Evolutionary conservation across 2,113 vertebrate species (phyloP), one percentile per base, ranked within the genome.

Genomic region (Triplophysa dalaica): DNA sequence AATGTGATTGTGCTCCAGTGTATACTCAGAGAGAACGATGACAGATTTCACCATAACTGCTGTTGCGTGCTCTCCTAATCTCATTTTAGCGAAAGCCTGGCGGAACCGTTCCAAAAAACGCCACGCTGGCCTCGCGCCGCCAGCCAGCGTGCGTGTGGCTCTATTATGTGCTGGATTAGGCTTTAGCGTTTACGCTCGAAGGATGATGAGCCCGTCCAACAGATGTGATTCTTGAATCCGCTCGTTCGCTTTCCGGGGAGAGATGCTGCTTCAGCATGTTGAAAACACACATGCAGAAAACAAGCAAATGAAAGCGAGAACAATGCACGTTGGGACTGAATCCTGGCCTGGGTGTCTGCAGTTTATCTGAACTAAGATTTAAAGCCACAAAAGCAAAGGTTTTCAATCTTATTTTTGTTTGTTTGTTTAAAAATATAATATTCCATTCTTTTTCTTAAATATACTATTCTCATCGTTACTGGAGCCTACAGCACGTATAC

Each of bases 1-100:
- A 89, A 95, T 92, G 94, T 94, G 92, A 92, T 94, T 94, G 94
- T 93, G 93, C 95, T 94, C 88, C 89, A 94, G 93, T 94, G 95
- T 96, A 95, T 93, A 91, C 87, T 93, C 88, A 81, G 92, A 94
- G 94, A 95, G 94, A 95, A 95, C 91, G 91, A 91, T 85, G 82
- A 80, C 83, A 87, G 83, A 74, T 75, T 79, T 87, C 85, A 83
- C 64, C 48, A 58, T 85, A 70, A 86, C 82, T 87, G 87, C 87
- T 84, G 84, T 83, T 82, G 81, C 87, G 70, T 85, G 85, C 82
- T 86, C 86, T 86, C 79, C 87, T 63, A 85, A 88, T 84, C 88
- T 79, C 82, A 81, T 83, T 85, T 85, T 82, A 80, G 83, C 86
- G 62, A 45, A 24, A 41, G 50, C 22, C 19, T 26, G 41, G 17